Conservation (phyloP, 2,888 invertebrate genomes). For the Sinodicranocentrus sp. region DNA sequence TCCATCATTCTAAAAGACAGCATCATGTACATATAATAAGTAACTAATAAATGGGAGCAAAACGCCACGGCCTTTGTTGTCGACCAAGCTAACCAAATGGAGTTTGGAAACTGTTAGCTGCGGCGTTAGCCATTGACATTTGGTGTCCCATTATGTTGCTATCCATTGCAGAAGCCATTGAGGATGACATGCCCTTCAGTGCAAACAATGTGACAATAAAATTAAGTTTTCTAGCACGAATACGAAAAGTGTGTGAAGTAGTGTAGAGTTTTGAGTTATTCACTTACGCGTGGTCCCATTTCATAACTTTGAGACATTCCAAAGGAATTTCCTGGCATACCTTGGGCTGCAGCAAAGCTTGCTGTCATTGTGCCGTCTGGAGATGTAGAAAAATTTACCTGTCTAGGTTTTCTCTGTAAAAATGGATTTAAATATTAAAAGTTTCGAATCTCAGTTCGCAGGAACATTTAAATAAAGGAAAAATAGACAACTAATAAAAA, state of each 20-base stretch:
- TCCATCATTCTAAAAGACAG: no score
- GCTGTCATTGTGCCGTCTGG: constrained; percentile 62
- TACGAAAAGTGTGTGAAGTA: not conserved
- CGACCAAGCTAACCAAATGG: constrained; percentile 16
- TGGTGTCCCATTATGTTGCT: constrained; percentile 52
- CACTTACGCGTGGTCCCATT: constrained; percentile 58
- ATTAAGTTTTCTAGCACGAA: not conserved
- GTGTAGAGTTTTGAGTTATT: not conserved
- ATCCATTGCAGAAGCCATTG: constrained; percentile 31
- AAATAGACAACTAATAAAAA: not conserved
- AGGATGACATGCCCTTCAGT: constrained; percentile 50
- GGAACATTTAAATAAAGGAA: not conserved
- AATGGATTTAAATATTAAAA: not conserved
- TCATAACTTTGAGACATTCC: constrained; percentile 53
- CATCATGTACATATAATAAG: no score
- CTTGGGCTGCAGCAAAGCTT: constrained; percentile 44
- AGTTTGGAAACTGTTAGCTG: constrained; percentile 58
- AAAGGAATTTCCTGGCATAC: constrained; percentile 24
- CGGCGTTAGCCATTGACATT: constrained; percentile 52
- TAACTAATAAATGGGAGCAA: no score
- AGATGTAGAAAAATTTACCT: constrained; percentile 32
- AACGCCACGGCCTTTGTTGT: no score
- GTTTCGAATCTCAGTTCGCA: not conserved
- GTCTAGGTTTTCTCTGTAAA: constrained; percentile 31
- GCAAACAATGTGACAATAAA: not conserved